Conservation (phyloP, 2,797 vertebrate species). For the Otolemur crassicaudatus region DNA sequence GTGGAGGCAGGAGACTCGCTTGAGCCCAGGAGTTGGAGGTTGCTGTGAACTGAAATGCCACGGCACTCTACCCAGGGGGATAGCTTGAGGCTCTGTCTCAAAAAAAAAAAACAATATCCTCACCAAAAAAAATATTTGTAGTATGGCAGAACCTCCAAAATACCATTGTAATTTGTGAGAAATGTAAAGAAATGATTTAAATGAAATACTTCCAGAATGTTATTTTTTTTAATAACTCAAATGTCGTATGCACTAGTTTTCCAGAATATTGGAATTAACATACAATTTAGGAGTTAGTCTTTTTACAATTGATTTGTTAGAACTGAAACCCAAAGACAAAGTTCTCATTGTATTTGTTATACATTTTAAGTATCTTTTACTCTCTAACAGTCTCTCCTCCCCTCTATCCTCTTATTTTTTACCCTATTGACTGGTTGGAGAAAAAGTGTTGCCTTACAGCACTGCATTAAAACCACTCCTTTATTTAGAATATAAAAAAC, state of each 20-base stretch:
- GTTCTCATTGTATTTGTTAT: neutral
- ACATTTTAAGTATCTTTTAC: neutral
- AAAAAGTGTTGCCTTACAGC: neutral
- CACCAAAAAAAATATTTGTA: conserved; percentile 1
- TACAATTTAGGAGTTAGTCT: neutral
- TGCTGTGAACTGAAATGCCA: too few species aligned
- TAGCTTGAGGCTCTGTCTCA: too few species aligned
- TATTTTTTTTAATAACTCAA: conserved; percentile 45
- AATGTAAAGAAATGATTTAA: conserved; percentile 33
- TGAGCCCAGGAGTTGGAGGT: too few species aligned
- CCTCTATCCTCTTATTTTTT: neutral
- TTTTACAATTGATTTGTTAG: neutral
- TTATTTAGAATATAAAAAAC: too few species aligned
- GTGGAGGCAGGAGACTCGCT: too few species aligned
- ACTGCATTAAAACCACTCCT: neutral
- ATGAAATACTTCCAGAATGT: conserved; percentile 30
- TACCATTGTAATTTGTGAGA: conserved; percentile 16
- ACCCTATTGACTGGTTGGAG: neutral
- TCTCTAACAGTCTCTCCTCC: neutral
- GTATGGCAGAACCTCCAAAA: conserved; percentile 5
- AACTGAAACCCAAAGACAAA: neutral
- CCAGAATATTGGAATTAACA: neutral
- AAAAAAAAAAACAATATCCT: neutral
- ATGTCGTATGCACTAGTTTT: neutral
- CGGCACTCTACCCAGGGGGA: too few species aligned